Evolutionary conservation across 2,113 vertebrate species (phyloP).

Genomic region (Myodes glareolus): DNA sequence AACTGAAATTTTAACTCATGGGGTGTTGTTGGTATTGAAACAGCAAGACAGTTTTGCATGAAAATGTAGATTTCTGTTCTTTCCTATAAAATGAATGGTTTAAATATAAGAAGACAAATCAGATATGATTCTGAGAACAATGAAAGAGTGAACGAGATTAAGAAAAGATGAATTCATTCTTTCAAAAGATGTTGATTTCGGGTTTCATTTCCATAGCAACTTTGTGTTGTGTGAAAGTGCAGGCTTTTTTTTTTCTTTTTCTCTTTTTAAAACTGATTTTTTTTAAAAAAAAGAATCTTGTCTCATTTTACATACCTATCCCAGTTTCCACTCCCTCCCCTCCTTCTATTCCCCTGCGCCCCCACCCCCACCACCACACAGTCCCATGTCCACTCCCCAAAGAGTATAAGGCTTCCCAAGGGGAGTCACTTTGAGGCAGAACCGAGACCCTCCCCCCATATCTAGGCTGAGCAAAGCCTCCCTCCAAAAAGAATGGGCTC

Average conservation of each 20-base stretch:
- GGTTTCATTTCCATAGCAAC: neutral
- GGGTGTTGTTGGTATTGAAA: neutral
- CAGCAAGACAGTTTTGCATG: neutral
- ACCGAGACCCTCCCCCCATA: too few species aligned
- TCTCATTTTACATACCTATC: too few species aligned
- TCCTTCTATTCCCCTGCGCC: too few species aligned
- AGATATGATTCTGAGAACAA: neutral
- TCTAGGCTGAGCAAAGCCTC: too few species aligned
- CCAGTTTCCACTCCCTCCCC: too few species aligned
- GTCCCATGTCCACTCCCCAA: too few species aligned
- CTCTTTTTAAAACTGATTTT: too few species aligned
- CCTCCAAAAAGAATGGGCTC: too few species aligned
- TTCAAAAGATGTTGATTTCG: neutral
- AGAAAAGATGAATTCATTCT: neutral
- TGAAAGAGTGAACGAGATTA: neutral
- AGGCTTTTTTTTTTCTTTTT: neutral
- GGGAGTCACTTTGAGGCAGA: too few species aligned
- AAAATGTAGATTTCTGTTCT: conserved; percentile 34
- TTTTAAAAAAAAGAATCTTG: too few species aligned
- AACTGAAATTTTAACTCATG: neutral
- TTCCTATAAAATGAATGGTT: neutral
- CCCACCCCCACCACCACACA: too few species aligned
- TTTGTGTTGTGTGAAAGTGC: neutral
- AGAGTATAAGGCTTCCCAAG: too few species aligned
- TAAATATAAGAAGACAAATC: neutral